Conservation (phyloP, 2,113 vertebrate species). For the Epinephelus lanceolatus region DNA sequence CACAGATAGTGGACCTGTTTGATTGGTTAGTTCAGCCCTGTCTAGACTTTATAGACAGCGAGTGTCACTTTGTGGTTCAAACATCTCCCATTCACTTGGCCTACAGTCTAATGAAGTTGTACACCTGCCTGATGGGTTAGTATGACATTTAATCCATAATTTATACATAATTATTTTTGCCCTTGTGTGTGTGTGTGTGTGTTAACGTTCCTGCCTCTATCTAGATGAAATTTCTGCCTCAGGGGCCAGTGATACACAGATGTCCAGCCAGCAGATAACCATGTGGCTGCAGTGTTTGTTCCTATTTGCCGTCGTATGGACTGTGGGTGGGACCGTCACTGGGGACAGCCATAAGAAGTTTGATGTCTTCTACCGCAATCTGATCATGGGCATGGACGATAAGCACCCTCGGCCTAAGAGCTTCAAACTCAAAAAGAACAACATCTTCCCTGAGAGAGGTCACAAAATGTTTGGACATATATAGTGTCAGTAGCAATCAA, state of each 20-base stretch:
- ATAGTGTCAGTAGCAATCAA: not conserved
- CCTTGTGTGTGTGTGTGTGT: not conserved
- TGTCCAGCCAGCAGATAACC: constrained; percentile 88
- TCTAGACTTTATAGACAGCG: constrained; percentile 87
- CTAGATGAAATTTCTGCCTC: constrained; percentile 88
- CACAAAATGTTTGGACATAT: not conserved
- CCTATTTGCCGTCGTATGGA: constrained; percentile 93
- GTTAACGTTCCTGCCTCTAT: constrained; percentile 34
- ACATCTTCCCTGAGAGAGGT: constrained; percentile 92
- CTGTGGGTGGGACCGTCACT: constrained; percentile 89
- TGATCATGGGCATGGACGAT: constrained; percentile 85
- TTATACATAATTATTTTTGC: constrained; percentile 7
- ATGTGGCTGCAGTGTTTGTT: constrained; percentile 93
- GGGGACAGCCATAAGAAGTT: constrained; percentile 91
- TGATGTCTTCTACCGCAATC: constrained; percentile 89
- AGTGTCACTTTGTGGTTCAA: constrained; percentile 88
- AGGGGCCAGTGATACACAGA: constrained; percentile 69
- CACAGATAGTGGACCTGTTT: constrained; percentile 89
- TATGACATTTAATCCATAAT: not conserved
- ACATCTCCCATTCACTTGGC: constrained; percentile 90
- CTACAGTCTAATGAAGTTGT: constrained; percentile 90
- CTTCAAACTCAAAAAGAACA: constrained; percentile 89
- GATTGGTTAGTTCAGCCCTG: constrained; percentile 92
- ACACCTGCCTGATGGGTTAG: constrained; percentile 90
- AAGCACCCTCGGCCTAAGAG: constrained; percentile 87